Evolutionary conservation across 2,797 vertebrate species (phyloP).

Genomic region (Stomatorhinus walkeri): DNA sequence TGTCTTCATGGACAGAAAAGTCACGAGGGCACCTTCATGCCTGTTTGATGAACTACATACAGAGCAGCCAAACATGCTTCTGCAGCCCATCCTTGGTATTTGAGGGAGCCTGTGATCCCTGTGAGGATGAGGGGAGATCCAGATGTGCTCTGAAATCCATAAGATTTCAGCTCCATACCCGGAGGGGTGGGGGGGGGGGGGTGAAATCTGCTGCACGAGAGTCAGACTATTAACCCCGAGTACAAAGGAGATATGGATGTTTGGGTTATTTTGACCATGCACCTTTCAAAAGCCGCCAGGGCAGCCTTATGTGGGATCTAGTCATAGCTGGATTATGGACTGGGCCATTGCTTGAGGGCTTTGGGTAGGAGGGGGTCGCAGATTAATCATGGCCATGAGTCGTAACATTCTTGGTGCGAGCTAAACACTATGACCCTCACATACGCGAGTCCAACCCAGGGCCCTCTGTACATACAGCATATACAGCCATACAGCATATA

Average conservation of each 20-base stretch:
- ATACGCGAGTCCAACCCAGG: background rate
- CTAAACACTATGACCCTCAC: too few species aligned
- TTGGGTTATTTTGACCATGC: background rate
- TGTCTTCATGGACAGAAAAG: background rate
- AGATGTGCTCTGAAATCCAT: background rate
- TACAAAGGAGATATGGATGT: background rate
- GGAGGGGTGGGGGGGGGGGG: background rate
- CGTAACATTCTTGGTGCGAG: background rate
- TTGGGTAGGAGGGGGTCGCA: background rate
- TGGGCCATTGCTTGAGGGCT: background rate
- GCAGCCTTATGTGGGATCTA: background rate
- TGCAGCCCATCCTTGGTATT: background rate
- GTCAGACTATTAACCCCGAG: background rate
- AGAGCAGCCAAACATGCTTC: background rate
- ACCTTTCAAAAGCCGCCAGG: background rate
- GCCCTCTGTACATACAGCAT: background rate
- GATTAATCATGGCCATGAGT: background rate
- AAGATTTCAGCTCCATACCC: background rate
- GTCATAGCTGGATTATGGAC: background rate
- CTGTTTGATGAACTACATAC: background rate
- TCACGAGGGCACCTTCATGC: background rate
- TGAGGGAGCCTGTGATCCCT: background rate
- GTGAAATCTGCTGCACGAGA: background rate
- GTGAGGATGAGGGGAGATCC: background rate
- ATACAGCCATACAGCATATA: background rate